These are phyloP conservation scores for Trichosurus vulpecula DNA, from an alignment of 2,797 vertebrate genomes.

Conservation along the genomic window DNA sequence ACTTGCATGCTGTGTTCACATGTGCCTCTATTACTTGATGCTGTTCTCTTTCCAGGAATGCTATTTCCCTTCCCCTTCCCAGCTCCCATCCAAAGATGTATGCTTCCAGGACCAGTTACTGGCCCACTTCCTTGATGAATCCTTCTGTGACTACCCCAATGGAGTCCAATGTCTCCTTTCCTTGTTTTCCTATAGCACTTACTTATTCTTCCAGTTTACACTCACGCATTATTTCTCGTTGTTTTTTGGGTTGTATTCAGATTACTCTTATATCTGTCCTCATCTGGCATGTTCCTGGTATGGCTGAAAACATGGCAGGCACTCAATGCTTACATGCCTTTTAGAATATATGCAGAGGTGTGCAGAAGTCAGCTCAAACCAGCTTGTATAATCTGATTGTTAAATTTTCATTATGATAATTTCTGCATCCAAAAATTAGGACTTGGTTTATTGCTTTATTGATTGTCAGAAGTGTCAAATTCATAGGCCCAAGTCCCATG, in stretches of 20 bases:
- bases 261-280: not conserved
- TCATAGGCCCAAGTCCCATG: not conserved
- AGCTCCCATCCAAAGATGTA: not conserved
- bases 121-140: not conserved
- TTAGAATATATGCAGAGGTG: not conserved
- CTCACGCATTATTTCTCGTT: not conserved
- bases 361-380: not conserved
- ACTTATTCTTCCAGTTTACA: not conserved
- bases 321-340: not conserved
- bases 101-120: not conserved
- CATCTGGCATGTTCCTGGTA: not conserved
- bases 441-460: not conserved
- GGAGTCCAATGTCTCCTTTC: not conserved
- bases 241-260: not conserved
- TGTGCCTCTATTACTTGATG: not conserved
- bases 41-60: not conserved
- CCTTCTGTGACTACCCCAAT: no score
- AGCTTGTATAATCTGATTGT: not conserved
- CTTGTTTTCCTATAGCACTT: not conserved
- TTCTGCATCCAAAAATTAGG: not conserved
- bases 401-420: not conserved
- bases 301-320: not conserved
- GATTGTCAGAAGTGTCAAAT: not conserved
- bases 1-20: not conserved
- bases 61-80: not conserved